phyloP scores from a whole-genome alignment of 2,113 vertebrate species.

The Bufo gargarizans region DNA sequence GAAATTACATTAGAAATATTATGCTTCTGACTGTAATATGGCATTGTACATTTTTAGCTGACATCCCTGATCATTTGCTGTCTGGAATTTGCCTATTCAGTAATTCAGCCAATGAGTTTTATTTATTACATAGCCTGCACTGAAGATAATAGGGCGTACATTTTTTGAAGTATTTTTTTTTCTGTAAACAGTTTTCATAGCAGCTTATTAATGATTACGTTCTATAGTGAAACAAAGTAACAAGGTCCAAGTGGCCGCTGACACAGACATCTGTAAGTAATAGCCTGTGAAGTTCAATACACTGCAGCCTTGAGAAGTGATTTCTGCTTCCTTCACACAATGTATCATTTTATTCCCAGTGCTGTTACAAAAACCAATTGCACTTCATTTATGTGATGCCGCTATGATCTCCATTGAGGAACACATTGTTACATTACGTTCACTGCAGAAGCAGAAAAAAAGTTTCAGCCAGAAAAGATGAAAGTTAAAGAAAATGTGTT shows the following conservation, averaged over 20 bases:
- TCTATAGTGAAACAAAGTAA: not conserved
- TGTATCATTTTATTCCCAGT: conserved; percentile 49
- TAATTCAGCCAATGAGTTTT: not conserved
- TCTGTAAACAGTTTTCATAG: conserved; percentile 26
- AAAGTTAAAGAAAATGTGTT: not conserved
- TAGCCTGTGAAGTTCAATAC: conserved; percentile 25
- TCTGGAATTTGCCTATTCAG: not conserved
- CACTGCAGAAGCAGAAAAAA: conserved; percentile 24
- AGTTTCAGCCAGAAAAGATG: not conserved
- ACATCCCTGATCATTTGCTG: not conserved
- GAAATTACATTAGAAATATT: not conserved
- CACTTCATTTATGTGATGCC: conserved; percentile 42
- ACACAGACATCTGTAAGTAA: conserved; percentile 46
- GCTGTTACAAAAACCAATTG: conserved; percentile 50
- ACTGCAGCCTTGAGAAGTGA: conserved; percentile 11
- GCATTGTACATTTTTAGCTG: not conserved
- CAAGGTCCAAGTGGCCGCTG: not conserved
- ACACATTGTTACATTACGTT: conserved; percentile 43
- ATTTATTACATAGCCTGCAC: not conserved
- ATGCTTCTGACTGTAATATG: not conserved
- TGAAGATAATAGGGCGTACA: not conserved
- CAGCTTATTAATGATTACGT: conserved; percentile 3
- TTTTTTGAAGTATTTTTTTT: not conserved
- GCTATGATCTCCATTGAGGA: conserved; percentile 30
- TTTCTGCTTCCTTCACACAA: conserved; percentile 41